Base-by-base conservation (phyloP, 2,113 vertebrate species). In the Chaetorhynchus papuensis region DNA sequence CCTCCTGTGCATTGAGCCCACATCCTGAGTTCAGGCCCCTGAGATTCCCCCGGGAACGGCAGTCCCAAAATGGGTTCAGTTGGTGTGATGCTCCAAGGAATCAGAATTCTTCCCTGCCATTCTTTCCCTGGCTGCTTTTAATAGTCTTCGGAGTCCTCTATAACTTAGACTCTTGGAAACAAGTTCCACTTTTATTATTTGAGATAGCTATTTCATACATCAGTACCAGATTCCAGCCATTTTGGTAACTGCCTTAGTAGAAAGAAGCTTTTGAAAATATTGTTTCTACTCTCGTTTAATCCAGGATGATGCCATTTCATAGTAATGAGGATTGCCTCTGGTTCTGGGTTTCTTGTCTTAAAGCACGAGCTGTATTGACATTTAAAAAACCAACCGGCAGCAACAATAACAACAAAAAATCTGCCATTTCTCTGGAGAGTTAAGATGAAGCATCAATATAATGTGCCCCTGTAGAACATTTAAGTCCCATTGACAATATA, bases 11-110 rank as follows among this genome's bases (percentile, higher is more conserved):
- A 0, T 26, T 47, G 35, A 45, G 9, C 6, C 33, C 41, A 9
- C 16, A 17, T 23, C 21, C 24, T 56, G 59, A 57, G 2, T 35
- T 77, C 28, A 35, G 42, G 14, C 4, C 20, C 24, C 11, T n/a
- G 53, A 61, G 15, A 27, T 31, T 56, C 14, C 27, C 12, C 3
- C 1, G 37, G 68, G n/a, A 19, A 24, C 22, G 41, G 3, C 0
- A 0, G 45, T 65, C 54, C 41, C 41, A 6, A 33, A 35, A 33
- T n/a, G 5, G 6, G 3, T 14, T 70, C 19, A 13, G 0, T 4
- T 86, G 49, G 15, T 21, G 23, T 1, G 3, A 12, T 39, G 30
- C 61, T 71, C 77, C 16, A 23, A 52, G 27, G 13, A 71, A 30
- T 45, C 3, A 0, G 3, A 60, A 17, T 44, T 15, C 15, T 91